Evolutionary conservation across 2,888 invertebrate genomes (phyloP).

Genomic region (Allolobophora icterica): DNA sequence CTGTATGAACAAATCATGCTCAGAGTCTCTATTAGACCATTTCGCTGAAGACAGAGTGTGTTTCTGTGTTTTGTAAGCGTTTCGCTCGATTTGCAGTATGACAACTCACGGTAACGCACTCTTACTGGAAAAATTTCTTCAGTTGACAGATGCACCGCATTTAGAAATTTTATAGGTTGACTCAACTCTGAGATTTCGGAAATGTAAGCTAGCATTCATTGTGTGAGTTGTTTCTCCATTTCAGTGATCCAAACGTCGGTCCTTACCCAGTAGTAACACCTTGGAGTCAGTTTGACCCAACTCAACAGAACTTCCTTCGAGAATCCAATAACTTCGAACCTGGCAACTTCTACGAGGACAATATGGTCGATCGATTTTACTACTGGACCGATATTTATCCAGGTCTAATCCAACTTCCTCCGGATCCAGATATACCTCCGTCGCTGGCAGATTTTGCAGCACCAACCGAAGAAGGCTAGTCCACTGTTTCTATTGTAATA

Average conservation of each 20-base stretch:
- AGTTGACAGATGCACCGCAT: neutral
- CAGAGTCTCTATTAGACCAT: neutral
- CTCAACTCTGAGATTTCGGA: no score
- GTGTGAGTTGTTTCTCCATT: neutral
- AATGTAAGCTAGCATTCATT: neutral
- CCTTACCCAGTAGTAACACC: neutral
- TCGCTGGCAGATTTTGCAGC: no score
- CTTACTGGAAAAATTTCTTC: neutral
- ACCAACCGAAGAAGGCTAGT: no score
- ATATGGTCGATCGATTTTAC: no score
- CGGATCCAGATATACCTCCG: no score
- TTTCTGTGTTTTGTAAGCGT: neutral
- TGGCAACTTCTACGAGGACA: no score
- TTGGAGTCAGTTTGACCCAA: slow-evolving; percentile 31
- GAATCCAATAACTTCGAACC: no score
- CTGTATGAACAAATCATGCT: no score
- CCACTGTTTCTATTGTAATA: no score
- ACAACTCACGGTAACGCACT: neutral
- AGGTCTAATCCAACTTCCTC: no score
- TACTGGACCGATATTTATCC: no score
- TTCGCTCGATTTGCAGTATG: neutral
- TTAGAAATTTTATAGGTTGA: neutral
- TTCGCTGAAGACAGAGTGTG: neutral
- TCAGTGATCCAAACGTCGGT: slow-evolving; percentile 38
- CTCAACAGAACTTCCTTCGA: slow-evolving; percentile 26